Percentiles rank a stretch among this genome's conserved stretches.
phyloP scores from a whole-genome alignment of 2,797 vertebrate species.

The Diplodus puntazzo region DNA sequence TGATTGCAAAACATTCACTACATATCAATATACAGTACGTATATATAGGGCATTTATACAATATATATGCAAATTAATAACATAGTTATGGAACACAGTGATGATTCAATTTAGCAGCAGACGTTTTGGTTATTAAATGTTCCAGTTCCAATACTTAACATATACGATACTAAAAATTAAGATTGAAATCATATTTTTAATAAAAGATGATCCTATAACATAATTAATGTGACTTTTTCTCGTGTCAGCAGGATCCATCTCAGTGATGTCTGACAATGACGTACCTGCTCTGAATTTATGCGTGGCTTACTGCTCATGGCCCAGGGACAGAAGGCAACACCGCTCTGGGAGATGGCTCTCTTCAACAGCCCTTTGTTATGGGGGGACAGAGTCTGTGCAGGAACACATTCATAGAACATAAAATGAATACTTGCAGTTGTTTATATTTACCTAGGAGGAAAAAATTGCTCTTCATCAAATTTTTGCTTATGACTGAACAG shows the following conservation, averaged over 20 bases:
- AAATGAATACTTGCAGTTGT: background rate
- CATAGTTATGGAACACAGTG: background rate
- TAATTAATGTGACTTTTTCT: background rate
- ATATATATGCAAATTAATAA: background rate
- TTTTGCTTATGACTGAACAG: background rate
- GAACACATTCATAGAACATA: background rate
- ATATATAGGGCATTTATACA: background rate
- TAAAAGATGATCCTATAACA: background rate
- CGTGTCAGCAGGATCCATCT: background rate
- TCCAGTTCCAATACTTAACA: background rate
- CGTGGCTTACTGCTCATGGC: constrained; percentile 87
- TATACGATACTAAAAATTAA: background rate
- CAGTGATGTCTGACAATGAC: background rate
- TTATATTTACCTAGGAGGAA: background rate
- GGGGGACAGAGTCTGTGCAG: constrained; percentile 86
- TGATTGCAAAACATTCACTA: background rate
- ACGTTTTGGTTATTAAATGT: background rate
- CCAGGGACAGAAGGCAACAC: constrained; percentile 87
- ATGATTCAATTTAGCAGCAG: background rate
- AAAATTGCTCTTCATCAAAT: too few species aligned
- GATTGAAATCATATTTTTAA: background rate
- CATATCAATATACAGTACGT: background rate
- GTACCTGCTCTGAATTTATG: constrained; percentile 82
- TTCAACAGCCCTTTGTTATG: constrained; percentile 90
- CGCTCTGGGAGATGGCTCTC: constrained; percentile 92